Conservation (phyloP, 2,113 vertebrate species). For the Heloderma charlesbogerti region DNA sequence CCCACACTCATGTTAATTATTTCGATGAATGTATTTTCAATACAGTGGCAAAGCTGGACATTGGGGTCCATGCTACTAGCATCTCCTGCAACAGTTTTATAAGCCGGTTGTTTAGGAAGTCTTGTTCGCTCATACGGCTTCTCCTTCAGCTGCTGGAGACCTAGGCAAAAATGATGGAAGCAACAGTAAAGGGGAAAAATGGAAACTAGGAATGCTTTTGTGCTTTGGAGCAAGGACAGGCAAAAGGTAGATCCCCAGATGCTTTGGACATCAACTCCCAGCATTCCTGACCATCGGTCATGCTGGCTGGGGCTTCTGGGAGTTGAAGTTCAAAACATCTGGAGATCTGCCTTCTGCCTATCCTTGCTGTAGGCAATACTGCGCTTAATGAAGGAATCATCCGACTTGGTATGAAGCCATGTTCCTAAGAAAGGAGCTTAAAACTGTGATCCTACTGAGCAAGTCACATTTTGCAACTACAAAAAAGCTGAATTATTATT, state of each 20-base stretch:
- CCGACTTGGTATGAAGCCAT: too few species aligned
- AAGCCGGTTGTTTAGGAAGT: constrained; percentile 76
- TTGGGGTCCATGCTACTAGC: constrained; percentile 88
- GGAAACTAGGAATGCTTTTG: rapidly evolving
- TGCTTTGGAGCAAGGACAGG: too few species aligned
- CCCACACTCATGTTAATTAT: constrained; percentile 93
- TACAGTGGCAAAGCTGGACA: constrained; percentile 92
- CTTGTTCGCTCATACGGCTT: constrained; percentile 80
- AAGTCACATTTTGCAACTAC: not conserved
- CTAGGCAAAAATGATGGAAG: constrained; percentile 68
- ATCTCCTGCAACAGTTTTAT: constrained; percentile 80
- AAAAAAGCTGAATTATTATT: not conserved
- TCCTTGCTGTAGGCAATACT: too few species aligned
- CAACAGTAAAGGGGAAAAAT: not conserved
- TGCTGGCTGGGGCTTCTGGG: too few species aligned
- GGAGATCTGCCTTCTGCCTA: too few species aligned
- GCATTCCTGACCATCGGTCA: too few species aligned
- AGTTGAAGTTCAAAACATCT: too few species aligned
- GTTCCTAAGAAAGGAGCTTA: not conserved
- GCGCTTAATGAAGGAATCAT: too few species aligned
- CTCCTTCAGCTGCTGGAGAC: constrained; percentile 92
- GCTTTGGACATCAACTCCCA: too few species aligned
- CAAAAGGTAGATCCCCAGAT: too few species aligned
- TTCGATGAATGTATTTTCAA: constrained; percentile 94
- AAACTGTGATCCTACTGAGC: not conserved